Evolutionary conservation across 2,797 vertebrate genomes (phyloP), one percentile per base, ranked within the genome.

Genomic region (Lepilemur septentrionalis): DNA sequence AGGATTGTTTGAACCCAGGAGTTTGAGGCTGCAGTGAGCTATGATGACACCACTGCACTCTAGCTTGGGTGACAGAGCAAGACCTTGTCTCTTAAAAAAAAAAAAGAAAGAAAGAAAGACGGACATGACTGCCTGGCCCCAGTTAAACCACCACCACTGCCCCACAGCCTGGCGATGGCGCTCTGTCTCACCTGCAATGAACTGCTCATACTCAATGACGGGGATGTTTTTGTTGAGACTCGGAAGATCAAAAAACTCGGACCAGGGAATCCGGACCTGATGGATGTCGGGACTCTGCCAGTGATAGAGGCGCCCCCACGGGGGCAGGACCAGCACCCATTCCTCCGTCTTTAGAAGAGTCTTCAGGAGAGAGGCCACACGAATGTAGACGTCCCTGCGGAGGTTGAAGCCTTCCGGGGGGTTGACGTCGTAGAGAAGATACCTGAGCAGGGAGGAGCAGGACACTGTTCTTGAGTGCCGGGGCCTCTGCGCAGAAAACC

Each of bases 341-440:
- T 99, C 99, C 25, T 99, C 99, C 0, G 96, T 98, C 97, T 98
- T 99, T 95, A 98, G 98, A 96, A 99, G 95, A 3, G 99, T 99
- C 98, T 99, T 99, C 35, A 99, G 97, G 93, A 99, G 98, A 15
- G 99, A 99, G 14, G 99, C 99, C 80, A 99, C 97, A 25, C 99
- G 99, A 96, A 99, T 97, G 18, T 99, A 99, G 22, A 99, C 99
- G 73, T 99, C 99, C 96, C 99, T 98, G 28, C 99, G 99, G 73
- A 99, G 99, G 98, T 99, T 99, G 97, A 99, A 99, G 67, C 99
- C 99, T 97, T 99, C 99, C 0, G 99, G 99, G 18, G 99, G 99
- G 88, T 99, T 99, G 79, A 99, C 99, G 0, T 99, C 99, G 0
- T 99, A 99, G 91, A 99, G 97, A 73, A 99, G 99, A 90, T 99